Base-by-base conservation (phyloP, 2,888 invertebrate species). In the Hydroisotoma schaefferi region DNA sequence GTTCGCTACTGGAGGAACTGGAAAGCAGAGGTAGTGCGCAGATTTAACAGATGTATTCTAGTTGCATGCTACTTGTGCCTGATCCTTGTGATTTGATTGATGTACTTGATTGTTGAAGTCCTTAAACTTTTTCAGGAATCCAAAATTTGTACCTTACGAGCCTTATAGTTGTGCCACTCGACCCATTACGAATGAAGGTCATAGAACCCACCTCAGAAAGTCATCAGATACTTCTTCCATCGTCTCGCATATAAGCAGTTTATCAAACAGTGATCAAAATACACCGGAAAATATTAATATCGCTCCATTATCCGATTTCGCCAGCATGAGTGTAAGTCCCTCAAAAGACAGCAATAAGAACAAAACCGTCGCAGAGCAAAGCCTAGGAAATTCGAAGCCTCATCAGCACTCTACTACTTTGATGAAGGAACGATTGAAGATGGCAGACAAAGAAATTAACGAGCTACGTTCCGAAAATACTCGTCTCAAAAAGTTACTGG, bases 141-240 rank as follows among this genome's bases (percentile, higher is more conserved):
- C 72, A 6, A 68, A 68, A 37, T 72, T 72, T 55, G 60, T 72
- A 25, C 70, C 72, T 20, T 72, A 72, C 56, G 72, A 72, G 48
- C 72, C 72, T 15, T 72, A 72, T 33, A 56, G 59, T 22, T 67
- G 70, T 29, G 72, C 72, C 3, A 67, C 65, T 22, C 48, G 68
- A 44, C 62, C 72, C 15, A 72, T 72, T 55, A 61, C 61, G 23
- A 57, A 56, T n/a, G 46, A 57, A 3, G 44, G 55, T 38, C 18
- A 29, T 25, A 55, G 58, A 20, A 25, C 26, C 18, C 63, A 59
- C 22, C 55, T 52, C 6, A 54, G 65, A 48, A 63, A 56, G n/a
- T 56, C 61, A 2, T 65, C 62, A 5, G 64, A 65, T 27, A 38
- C 52, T 8, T 65, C 51, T 15, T 55, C 53, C 12, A 22, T 55